A percentile compares a stretch with the other conserved stretches of the same genome.
Conservation (phyloP, 2,888 invertebrate species). For the Colletes collaris region DNA sequence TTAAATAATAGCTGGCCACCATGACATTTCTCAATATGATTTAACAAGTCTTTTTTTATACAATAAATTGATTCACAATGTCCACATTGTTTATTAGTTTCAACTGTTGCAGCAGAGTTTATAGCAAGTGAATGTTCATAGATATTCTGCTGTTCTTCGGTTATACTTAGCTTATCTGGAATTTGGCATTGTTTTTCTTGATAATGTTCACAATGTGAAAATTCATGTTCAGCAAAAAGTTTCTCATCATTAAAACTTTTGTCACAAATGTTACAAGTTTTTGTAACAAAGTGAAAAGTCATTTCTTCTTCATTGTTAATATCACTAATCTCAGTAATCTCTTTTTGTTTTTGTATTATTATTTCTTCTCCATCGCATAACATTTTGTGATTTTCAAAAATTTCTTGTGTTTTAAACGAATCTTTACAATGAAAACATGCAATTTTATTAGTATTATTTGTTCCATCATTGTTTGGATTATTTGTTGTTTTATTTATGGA, state of each 20-base stretch:
- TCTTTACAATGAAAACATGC: conserved; percentile 52
- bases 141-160: neutral
- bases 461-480: neutral
- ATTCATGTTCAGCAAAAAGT: conserved; percentile 32
- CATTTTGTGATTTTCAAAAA: conserved; percentile 65
- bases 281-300: conserved; percentile 3
- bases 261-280: conserved; percentile 16
- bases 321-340: conserved; percentile 9
- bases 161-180: neutral
- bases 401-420: conserved; percentile 54
- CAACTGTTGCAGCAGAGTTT: neutral
- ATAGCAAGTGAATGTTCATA: conserved; percentile 14
- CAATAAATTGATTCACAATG: conserved; percentile 65
- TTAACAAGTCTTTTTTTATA: conserved; percentile 70
- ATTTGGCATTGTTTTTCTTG: conserved; percentile 1
- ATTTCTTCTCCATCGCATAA: conserved; percentile 44
- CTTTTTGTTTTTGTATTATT: conserved; percentile 19
- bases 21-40: conserved; percentile 71
- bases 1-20: conserved; percentile 69
- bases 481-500: neutral
- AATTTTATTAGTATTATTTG: conserved; percentile 36
- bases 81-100: conserved; percentile 67
- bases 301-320: conserved; percentile 5
- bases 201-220: conserved; percentile 10
- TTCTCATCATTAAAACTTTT: conserved; percentile 28